phyloP scores from a whole-genome alignment of 2,113 vertebrate genomes.

The Crocuta crocuta region DNA sequence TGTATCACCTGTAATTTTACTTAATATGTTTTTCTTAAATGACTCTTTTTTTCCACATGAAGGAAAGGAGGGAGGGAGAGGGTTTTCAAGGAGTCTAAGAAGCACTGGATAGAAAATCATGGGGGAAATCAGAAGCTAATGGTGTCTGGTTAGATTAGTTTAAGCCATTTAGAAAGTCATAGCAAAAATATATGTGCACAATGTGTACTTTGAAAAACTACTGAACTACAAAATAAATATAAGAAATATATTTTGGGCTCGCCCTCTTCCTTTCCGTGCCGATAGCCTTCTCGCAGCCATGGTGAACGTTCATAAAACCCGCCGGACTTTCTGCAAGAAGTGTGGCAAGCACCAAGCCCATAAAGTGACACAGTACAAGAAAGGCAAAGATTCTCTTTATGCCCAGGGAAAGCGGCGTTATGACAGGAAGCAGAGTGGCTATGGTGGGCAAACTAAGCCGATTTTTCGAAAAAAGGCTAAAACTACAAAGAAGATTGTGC shows the following conservation, averaged over 20 bases:
- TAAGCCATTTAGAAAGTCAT: not conserved
- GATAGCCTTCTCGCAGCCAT: too few relatives aligned
- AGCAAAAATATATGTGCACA: not conserved
- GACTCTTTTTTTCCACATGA: not conserved
- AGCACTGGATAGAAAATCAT: not conserved
- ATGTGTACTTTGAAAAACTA: not conserved
- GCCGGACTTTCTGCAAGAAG: too few relatives aligned
- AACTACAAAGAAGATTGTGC: too few relatives aligned
- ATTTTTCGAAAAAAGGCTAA: too few relatives aligned
- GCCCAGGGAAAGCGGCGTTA: too few relatives aligned
- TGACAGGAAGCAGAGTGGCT: too few relatives aligned
- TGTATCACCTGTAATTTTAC: not conserved
- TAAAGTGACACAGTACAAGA: too few relatives aligned
- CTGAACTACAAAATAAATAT: not conserved
- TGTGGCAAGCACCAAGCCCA: too few relatives aligned
- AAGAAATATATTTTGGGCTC: not conserved
- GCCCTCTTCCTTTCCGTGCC: too few relatives aligned
- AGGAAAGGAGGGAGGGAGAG: not conserved
- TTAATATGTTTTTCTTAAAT: conserved; percentile 17
- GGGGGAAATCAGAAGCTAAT: not conserved
- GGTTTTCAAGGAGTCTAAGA: not conserved
- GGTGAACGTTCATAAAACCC: too few relatives aligned
- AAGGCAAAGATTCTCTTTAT: too few relatives aligned
- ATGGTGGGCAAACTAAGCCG: too few relatives aligned
- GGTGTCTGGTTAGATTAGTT: not conserved